A percentile compares a stretch with the other conserved stretches of the same genome.
phyloP scores from a whole-genome alignment of 2,113 vertebrate genomes.

The Phrynosoma platyrhinos region DNA sequence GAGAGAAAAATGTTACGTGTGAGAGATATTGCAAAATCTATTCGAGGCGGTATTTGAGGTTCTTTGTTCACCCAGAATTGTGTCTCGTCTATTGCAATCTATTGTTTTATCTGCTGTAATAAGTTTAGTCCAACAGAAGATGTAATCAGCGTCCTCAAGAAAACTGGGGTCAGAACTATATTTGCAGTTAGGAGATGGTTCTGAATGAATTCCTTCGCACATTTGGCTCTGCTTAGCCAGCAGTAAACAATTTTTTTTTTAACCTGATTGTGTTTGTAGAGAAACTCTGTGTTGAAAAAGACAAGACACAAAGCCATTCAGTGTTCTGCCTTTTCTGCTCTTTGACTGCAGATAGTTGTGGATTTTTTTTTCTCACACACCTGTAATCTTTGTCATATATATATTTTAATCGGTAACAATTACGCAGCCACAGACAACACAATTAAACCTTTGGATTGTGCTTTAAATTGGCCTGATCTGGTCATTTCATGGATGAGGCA shows the following conservation, averaged over 20 bases:
- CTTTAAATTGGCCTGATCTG: background rate
- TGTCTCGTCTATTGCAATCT: background rate
- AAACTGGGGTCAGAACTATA: slow-evolving; percentile 1
- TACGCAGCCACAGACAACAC: background rate
- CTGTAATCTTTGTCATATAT: background rate
- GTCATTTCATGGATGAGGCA: background rate
- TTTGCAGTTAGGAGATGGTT: background rate
- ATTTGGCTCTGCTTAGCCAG: background rate
- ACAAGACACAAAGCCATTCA: background rate
- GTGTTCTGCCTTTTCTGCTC: background rate
- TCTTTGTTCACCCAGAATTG: background rate
- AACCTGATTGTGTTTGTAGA: background rate
- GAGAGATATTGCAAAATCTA: background rate
- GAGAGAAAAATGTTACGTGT: background rate
- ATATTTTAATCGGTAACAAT: background rate
- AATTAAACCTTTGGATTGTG: background rate
- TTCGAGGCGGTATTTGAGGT: background rate
- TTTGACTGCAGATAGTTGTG: background rate
- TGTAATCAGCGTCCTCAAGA: background rate
- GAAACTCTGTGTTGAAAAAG: background rate
- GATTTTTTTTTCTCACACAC: background rate
- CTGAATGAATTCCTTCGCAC: background rate
- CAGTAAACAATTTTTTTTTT: background rate
- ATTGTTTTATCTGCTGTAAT: slow-evolving; percentile 13
- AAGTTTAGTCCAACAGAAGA: background rate